Evolutionary conservation across 2,797 vertebrate species (phyloP).

Genomic region (Lateolabrax maculatus): DNA sequence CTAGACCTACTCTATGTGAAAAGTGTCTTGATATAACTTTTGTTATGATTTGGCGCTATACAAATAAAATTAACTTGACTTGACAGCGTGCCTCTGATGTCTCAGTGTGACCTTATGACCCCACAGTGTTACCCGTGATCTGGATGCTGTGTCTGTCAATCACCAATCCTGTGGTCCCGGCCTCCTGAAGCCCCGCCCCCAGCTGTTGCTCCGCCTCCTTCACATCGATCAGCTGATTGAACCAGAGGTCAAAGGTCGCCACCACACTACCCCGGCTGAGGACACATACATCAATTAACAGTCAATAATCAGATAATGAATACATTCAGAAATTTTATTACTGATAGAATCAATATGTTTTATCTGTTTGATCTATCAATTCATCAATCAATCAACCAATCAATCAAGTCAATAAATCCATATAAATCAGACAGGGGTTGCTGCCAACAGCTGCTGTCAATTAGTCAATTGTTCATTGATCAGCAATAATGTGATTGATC

Average conservation of each 20-base stretch:
- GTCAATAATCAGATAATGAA: background rate
- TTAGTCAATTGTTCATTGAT: background rate
- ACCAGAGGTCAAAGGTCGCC: conserved; percentile 78
- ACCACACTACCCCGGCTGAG: conserved; percentile 80
- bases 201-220: conserved; percentile 66
- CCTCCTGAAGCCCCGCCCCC: conserved; percentile 64
- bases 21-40: no score
- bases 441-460: background rate
- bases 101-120: background rate
- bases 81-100: no score
- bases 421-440: background rate
- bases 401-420: background rate
- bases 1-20: no score
- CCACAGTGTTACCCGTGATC: conserved; percentile 71
- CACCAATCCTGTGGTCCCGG: conserved; percentile 41
- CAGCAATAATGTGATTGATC: background rate
- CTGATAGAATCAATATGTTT: background rate
- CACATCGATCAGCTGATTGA: conserved; percentile 49
- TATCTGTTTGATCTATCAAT: no score
- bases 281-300: conserved; percentile 1
- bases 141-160: conserved; percentile 75
- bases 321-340: background rate
- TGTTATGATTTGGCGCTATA: no score
- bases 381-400: background rate
- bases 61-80: no score